Conservation (phyloP, 2,797 vertebrate species). For the Enteromius thamalakanensis region DNA sequence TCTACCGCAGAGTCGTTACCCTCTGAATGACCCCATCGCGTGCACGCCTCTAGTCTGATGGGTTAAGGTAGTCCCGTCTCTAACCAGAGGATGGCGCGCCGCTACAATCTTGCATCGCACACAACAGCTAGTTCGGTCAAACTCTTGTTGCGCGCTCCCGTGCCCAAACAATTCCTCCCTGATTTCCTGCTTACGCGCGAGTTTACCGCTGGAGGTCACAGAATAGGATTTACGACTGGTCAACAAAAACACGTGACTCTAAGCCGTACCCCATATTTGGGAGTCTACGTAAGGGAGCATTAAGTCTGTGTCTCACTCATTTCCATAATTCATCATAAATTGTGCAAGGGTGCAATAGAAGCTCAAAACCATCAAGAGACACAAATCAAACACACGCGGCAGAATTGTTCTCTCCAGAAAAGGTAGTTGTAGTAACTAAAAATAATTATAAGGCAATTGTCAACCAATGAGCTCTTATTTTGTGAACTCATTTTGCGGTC, state of each 20-base stretch:
- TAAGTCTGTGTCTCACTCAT: constrained; percentile 99
- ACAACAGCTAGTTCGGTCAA: constrained; percentile 58
- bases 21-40: constrained; percentile 88
- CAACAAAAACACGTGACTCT: constrained; percentile 99
- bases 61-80: constrained; percentile 46
- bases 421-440: constrained; percentile 74
- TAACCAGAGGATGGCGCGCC: constrained; percentile 91
- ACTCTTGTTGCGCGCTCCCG: constrained; percentile 73
- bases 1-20: constrained; percentile 94
- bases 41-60: constrained; percentile 65
- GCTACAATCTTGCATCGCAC: constrained; percentile 78
- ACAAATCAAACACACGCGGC: constrained; percentile 98
- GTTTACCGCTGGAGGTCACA: constrained; percentile 99
- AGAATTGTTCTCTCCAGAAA: constrained; percentile 79
- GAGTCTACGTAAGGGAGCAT: constrained; percentile 99
- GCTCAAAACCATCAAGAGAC: constrained; percentile 98
- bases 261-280: constrained; percentile 99
- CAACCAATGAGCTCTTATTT: constrained; percentile 99
- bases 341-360: constrained; percentile 99
- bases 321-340: constrained; percentile 99
- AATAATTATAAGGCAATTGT: constrained; percentile 70
- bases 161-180: constrained; percentile 85
- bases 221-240: constrained; percentile 99
- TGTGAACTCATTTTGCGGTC: constrained; percentile 99
- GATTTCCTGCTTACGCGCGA: constrained; percentile 91